These are phyloP conservation scores for Habroteleia sp. DNA, from an alignment of 2,888 invertebrate species.

Conservation along the genomic window DNA sequence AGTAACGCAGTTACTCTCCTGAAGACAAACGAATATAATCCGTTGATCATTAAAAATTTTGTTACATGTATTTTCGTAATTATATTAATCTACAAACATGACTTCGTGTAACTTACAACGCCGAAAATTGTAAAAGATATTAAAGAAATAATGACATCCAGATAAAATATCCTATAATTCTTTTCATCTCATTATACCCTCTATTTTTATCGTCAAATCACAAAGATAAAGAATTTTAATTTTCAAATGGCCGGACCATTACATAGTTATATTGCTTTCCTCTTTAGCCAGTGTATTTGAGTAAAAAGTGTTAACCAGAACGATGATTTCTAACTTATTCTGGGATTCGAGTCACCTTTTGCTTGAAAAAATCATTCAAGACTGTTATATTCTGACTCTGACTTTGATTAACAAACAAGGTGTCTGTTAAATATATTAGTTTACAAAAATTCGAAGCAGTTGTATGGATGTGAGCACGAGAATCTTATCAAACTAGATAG, in stretches of 20 bases:
- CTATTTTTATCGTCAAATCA: slow-evolving; percentile 42
- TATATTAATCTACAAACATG: slow-evolving; percentile 40
- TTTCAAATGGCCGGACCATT: slow-evolving; percentile 73
- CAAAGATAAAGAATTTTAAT: slow-evolving; percentile 44
- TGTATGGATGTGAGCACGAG: slow-evolving; percentile 47
- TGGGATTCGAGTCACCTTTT: slow-evolving; percentile 45
- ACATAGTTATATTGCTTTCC: slow-evolving; percentile 67
- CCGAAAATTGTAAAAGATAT: slow-evolving; percentile 44
- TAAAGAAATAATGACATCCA: slow-evolving; percentile 13
- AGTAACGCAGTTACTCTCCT: slow-evolving; percentile 15
- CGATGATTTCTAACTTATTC: slow-evolving; percentile 38
- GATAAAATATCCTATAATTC: slow-evolving; percentile 23
- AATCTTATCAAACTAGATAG: slow-evolving; percentile 54
- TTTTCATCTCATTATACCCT: slow-evolving; percentile 65
- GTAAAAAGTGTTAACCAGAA: slow-evolving; percentile 41
- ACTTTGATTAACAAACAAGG: slow-evolving; percentile 22
- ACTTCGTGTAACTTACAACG: slow-evolving; percentile 32
- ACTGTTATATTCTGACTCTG: slow-evolving; percentile 1
- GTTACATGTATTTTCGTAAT: slow-evolving; percentile 56
- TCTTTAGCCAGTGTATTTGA: slow-evolving; percentile 40
- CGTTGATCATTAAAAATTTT: slow-evolving; percentile 16
- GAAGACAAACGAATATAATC: slow-evolving; percentile 16
- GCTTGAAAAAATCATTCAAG: slow-evolving; percentile 21
- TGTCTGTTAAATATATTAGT: slow-evolving; percentile 43
- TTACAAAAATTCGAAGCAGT: slow-evolving; percentile 44